Evolutionary conservation across 2,797 vertebrate genomes (phyloP).

Genomic region (Tokudaia muenninki): DNA sequence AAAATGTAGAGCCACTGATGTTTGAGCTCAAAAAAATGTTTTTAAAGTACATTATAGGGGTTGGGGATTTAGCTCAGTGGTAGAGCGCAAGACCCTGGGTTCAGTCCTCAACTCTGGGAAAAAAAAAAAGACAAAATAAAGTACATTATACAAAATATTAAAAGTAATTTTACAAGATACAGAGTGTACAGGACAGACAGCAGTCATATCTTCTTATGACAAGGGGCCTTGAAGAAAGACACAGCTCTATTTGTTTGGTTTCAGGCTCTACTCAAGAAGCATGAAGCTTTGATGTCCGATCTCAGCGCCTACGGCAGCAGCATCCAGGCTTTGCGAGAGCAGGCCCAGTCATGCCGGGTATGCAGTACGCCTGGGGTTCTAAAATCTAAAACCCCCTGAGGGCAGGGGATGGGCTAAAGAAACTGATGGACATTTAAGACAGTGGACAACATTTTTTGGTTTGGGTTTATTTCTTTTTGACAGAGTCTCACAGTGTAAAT

Average conservation of each 20-base stretch:
- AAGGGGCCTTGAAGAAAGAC: no score
- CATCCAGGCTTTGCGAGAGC: conserved; percentile 95
- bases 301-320: conserved; percentile 98
- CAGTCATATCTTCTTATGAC: fast-evolving
- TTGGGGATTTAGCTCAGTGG: no score
- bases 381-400: fast-evolving
- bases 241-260: not conserved
- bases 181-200: not conserved
- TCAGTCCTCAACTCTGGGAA: no score
- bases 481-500: not conserved
- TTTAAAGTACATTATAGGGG: not conserved
- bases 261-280: conserved; percentile 99
- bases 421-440: fast-evolving
- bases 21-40: not conserved
- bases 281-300: conserved; percentile 99
- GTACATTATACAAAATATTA: not conserved
- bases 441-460: not conserved
- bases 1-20: not conserved
- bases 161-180: not conserved
- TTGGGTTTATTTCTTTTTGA: not conserved
- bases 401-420: no score
- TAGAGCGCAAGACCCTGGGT: no score
- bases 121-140: no score
- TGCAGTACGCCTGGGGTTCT: conserved; percentile 62
- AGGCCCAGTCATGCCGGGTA: conserved; percentile 98